Conservation (phyloP, 2,113 vertebrate species). For the Apaloderma vittatum region DNA sequence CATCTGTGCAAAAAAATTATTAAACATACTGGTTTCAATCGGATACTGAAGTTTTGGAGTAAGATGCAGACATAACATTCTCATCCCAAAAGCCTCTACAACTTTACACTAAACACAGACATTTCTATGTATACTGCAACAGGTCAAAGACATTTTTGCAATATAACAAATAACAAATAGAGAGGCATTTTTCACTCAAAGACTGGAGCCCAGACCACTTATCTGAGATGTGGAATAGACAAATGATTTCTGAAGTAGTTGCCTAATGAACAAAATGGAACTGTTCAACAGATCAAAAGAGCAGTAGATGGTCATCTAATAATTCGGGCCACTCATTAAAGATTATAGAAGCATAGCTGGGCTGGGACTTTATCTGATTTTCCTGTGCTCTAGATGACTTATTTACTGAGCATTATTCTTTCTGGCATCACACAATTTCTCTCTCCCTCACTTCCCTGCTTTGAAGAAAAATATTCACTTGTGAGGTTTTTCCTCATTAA, state of each 20-base stretch:
- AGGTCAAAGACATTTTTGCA: background rate
- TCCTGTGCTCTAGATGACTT: background rate
- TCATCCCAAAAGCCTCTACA: background rate
- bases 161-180: background rate
- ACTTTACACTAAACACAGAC: background rate
- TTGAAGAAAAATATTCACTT: background rate
- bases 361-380: background rate
- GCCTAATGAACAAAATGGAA: background rate
- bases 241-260: background rate
- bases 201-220: background rate
- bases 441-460: rapidly evolving
- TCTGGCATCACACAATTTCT: background rate
- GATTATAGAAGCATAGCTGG: background rate
- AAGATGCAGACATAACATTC: background rate
- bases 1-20: background rate
- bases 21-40: background rate
- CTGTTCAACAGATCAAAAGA: background rate
- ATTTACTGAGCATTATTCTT: background rate
- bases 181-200: background rate
- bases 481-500: background rate
- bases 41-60: background rate
- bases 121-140: background rate
- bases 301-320: background rate
- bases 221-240: background rate
- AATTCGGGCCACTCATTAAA: background rate